Base-by-base conservation (phyloP, 2,888 invertebrate genomes). In the Cheiracanthium punctorium region DNA sequence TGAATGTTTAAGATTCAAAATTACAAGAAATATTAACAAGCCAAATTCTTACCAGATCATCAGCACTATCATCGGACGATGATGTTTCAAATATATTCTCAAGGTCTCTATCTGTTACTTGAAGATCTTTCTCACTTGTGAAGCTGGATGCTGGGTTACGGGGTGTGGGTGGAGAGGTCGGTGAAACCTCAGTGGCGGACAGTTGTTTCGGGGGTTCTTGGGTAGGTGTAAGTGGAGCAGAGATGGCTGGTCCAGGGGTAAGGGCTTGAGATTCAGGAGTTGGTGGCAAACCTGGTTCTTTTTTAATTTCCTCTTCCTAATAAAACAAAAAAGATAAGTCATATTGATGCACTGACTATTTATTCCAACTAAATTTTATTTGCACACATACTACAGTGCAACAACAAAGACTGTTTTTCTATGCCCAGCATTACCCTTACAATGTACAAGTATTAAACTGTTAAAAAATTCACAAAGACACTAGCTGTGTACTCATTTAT, bases 61-160 rank as follows among this genome's bases (percentile, higher is more conserved):
- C 96, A 91, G 96, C 95, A 91, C 96, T 96, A 86, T 96, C 96
- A 91, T 96, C 96, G 93, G 96, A 96, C 0, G 89, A 89, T 24
- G 96, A 96, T 91, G 97, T 96, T 91, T 97, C 96, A 93, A 98
- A 98, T 91, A 98, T 95, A 92, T 98, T 96, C 91, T 98, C 98
- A 90, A 98, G 94, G 93, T 98, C 98, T 91, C 96, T 95, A 90
- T 95, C 94, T 65, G 96, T 96, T 65, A 97, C 95, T 91, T 96
- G 96, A 43, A 98, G 94, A 33, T 98, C 98, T 92, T 97, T 96
- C 90, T 95, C 91, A 41, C 90, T 89, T 20, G 90, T 92, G 37
- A 92, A 89, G 67, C 90, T 90, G 75, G 90, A 88, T 20, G 72
- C 65, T 28, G 85, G 88, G 65, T 80, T 82, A 7, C 81, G 74